Percentiles rank a stretch among this genome's conserved stretches.
Conservation (phyloP, 1,140 invertebrate genomes). For the Scaptomyza graminum region DNA sequence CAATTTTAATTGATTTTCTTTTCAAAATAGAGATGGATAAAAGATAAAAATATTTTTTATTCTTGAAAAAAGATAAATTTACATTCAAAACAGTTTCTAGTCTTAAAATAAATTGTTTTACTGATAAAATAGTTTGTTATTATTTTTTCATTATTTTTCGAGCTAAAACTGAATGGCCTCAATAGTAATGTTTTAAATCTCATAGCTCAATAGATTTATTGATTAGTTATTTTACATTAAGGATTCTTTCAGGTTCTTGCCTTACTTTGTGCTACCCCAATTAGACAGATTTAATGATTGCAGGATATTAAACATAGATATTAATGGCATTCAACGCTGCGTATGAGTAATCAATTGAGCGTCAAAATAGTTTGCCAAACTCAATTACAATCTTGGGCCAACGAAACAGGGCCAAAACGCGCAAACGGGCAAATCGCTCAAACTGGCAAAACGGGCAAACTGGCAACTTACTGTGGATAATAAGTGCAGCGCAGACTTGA, state of each 20-base stretch:
- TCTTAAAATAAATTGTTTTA: too few relatives aligned
- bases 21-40: too few relatives aligned
- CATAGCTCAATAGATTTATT: too few relatives aligned
- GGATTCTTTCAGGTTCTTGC: background rate
- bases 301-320: constrained; percentile 4
- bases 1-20: too few relatives aligned
- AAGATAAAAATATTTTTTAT: too few relatives aligned
- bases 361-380: constrained; percentile 70
- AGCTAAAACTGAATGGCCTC: too few relatives aligned
- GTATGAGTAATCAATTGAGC: constrained; percentile 78
- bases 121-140: too few relatives aligned
- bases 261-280: background rate
- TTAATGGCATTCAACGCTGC: constrained; percentile 49
- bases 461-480: constrained; percentile 18
- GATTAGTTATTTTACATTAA: too few relatives aligned
- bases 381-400: constrained; percentile 64
- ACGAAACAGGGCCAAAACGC: constrained; percentile 6
- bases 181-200: too few relatives aligned
- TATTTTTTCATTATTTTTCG: too few relatives aligned
- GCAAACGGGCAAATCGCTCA: background rate
- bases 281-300: background rate
- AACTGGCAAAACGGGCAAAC: background rate
- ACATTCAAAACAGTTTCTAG: too few relatives aligned
- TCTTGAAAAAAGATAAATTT: too few relatives aligned
- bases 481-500: constrained; percentile 36